These are phyloP conservation scores for Astropecten irregularis DNA, from an alignment of 53 echinoderm and acorn worm species.

Conservation along the genomic window DNA sequence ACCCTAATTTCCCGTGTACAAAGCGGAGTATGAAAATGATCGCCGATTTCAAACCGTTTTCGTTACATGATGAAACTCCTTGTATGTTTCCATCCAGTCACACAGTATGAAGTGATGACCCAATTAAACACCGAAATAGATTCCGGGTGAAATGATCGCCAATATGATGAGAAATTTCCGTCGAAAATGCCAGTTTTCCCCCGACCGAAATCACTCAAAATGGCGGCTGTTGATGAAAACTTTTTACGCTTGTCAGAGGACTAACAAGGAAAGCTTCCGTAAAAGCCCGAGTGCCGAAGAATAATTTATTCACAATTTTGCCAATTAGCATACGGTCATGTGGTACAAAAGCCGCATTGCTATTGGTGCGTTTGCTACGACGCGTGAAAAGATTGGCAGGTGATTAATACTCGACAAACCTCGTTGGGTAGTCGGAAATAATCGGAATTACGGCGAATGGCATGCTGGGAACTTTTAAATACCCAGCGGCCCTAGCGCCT, in stretches of 20 bases:
- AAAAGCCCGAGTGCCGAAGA: constrained; percentile 88
- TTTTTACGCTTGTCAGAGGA: constrained; percentile 99
- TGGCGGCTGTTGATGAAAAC: constrained; percentile 99
- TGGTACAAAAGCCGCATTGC: neutral
- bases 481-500: constrained; percentile 98
- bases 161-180: constrained; percentile 78
- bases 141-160: constrained; percentile 67
- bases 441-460: constrained; percentile 79
- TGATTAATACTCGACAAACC: constrained; percentile 70
- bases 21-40: constrained; percentile 59
- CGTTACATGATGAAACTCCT: constrained; percentile 60
- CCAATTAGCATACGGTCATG: constrained; percentile 81
- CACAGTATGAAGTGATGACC: constrained; percentile 6
- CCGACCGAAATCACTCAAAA: constrained; percentile 89
- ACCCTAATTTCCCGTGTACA: constrained; percentile 66
- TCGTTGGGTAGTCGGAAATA: constrained; percentile 65
- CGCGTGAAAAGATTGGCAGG: constrained; percentile 68
- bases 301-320: constrained; percentile 85
- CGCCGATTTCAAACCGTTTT: constrained; percentile 59
- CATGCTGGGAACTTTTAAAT: constrained; percentile 99
- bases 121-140: constrained; percentile 25
- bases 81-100: constrained; percentile 33
- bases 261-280: constrained; percentile 96
- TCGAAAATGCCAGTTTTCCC: constrained; percentile 81
- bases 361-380: constrained; percentile 43